A percentile compares a stretch with the other conserved stretches of the same genome.
These are phyloP conservation scores for Anabacerthia variegaticeps DNA, from an alignment of 2,797 vertebrate species.

Conservation along the genomic window DNA sequence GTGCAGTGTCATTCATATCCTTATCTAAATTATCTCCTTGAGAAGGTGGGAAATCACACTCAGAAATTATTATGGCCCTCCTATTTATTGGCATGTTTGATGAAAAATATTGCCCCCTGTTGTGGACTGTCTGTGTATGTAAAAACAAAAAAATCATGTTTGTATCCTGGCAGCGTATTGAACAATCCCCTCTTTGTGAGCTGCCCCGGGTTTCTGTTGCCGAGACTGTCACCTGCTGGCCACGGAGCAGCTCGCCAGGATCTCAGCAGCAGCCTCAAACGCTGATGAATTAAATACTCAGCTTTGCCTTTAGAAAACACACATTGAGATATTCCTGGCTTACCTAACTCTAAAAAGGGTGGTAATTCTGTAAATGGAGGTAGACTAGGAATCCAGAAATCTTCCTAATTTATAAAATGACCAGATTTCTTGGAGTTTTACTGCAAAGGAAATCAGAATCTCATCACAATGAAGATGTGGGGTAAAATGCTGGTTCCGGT, in stretches of 20 bases:
- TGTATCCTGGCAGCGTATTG: background rate
- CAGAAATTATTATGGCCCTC: background rate
- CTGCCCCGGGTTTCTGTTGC: background rate
- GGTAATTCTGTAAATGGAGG: background rate
- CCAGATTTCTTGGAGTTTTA: background rate
- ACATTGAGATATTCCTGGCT: background rate
- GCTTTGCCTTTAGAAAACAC: background rate
- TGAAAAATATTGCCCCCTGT: background rate
- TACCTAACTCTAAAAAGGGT: background rate
- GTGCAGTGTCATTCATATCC: background rate
- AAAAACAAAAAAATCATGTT: background rate
- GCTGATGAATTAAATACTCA: background rate
- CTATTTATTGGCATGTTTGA: background rate
- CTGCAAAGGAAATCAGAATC: background rate
- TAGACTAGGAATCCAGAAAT: background rate
- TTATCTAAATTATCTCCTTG: background rate
- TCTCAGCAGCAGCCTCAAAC: background rate
- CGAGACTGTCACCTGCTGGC: conserved; percentile 59
- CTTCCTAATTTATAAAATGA: background rate
- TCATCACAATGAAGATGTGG: background rate
- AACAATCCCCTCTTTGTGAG: background rate
- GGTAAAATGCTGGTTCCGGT: background rate
- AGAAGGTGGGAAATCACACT: background rate
- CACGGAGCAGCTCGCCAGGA: background rate
- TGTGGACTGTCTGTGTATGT: background rate